phyloP scores from a whole-genome alignment of 2,797 vertebrate species.

The Cossypha dichroa region DNA sequence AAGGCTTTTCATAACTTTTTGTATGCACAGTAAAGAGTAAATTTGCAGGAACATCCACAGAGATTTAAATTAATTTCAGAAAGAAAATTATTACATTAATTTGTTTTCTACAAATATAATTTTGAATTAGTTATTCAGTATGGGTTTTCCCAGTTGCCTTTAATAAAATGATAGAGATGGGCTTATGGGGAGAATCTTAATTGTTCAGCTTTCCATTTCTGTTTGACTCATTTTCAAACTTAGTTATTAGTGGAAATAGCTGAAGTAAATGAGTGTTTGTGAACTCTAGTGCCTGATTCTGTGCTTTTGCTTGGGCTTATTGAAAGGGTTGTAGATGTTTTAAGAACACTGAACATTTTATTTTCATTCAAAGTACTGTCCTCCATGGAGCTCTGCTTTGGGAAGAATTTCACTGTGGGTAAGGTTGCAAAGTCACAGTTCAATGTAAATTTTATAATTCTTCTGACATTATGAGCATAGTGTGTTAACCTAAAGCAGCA shows the following conservation, averaged over 20 bases:
- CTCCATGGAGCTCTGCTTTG: background rate
- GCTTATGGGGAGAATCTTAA: constrained; percentile 80
- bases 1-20: constrained; percentile 78
- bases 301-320: background rate
- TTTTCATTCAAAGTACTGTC: background rate
- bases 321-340: background rate
- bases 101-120: constrained; percentile 83
- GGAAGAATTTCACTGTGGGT: background rate
- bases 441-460: background rate
- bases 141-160: constrained; percentile 80
- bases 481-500: background rate
- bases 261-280: constrained; percentile 67
- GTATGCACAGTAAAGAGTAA: constrained; percentile 75
- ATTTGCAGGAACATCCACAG: constrained; percentile 78
- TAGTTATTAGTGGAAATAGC: constrained; percentile 68
- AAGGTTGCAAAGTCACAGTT: background rate
- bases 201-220: constrained; percentile 78
- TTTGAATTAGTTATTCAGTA: constrained; percentile 83
- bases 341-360: background rate
- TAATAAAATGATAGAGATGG: constrained; percentile 83
- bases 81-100: constrained; percentile 86
- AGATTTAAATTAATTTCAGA: constrained; percentile 85
- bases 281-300: constrained; percentile 37
- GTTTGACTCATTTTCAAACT: constrained; percentile 74
- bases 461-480: background rate